Conservation (phyloP, 2,797 vertebrate genomes). For the Cryptoprocta ferox region DNA sequence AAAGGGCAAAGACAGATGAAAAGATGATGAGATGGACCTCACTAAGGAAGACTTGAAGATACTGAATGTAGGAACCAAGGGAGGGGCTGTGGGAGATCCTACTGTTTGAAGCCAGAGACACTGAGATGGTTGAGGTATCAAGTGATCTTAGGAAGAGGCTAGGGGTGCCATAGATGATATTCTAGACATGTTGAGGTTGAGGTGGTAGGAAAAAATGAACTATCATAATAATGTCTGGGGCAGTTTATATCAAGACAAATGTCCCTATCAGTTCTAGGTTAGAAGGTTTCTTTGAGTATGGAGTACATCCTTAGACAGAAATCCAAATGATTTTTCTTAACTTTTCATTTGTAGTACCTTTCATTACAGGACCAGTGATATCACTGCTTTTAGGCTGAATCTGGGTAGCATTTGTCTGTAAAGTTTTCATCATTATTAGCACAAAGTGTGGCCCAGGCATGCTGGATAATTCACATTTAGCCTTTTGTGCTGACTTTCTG, state of each 20-base stretch:
- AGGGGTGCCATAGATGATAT: not conserved
- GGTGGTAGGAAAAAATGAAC: not conserved
- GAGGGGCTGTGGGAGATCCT: not conserved
- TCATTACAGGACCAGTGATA: not conserved
- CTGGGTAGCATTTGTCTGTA: not conserved
- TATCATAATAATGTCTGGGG: not conserved
- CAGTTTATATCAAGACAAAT: not conserved
- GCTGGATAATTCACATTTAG: constrained; percentile 43
- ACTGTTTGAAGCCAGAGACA: not conserved
- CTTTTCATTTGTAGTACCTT: constrained; percentile 3
- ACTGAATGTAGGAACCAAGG: not conserved
- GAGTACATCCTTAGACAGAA: not conserved
- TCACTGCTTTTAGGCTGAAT: constrained; percentile 24
- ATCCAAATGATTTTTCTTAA: not conserved
- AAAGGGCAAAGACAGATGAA: not conserved
- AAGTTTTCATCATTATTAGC: constrained; percentile 21
- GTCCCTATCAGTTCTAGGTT: not conserved
- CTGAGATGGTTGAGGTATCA: not conserved
- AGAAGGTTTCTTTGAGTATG: not conserved
- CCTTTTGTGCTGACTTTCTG: constrained; percentile 62
- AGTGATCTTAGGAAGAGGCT: not conserved
- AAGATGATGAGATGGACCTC: not conserved
- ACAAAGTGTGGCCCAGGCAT: not conserved
- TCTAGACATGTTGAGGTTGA: not conserved
- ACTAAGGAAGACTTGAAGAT: not conserved